These are phyloP conservation scores for Spisula solida DNA, from an alignment of 2,888 invertebrate genomes.

Conservation along the genomic window DNA sequence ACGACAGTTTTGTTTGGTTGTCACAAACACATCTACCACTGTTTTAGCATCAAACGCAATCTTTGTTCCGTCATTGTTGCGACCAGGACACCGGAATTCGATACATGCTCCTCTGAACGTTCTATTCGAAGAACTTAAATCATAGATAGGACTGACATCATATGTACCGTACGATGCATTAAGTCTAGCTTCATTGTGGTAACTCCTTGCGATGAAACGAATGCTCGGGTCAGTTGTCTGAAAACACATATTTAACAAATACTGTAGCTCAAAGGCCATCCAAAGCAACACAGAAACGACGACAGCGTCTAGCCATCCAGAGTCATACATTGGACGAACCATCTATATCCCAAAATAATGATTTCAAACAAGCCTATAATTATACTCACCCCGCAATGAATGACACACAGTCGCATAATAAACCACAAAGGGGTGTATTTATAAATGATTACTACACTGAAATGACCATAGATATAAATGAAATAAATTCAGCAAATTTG, in stretches of 20 bases:
- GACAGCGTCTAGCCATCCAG: too few relatives aligned
- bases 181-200: background rate
- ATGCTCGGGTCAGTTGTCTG: conserved; percentile 35
- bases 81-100: conserved; percentile 51
- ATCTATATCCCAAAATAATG: too few relatives aligned
- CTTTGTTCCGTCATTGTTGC: conserved; percentile 18
- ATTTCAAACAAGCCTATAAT: too few relatives aligned
- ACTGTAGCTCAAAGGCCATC: too few relatives aligned
- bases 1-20: background rate
- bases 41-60: conserved; percentile 19
- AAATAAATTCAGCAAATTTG: too few relatives aligned
- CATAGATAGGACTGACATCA: conserved; percentile 46
- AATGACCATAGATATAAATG: too few relatives aligned
- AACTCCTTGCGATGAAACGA: conserved; percentile 37
- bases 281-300: too few relatives aligned
- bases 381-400: too few relatives aligned
- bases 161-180: conserved; percentile 44
- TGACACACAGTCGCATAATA: too few relatives aligned
- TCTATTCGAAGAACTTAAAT: conserved; percentile 13
- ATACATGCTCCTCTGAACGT: conserved; percentile 48
- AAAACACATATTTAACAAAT: background rate
- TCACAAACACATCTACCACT: conserved; percentile 1
- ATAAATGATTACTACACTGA: too few relatives aligned
- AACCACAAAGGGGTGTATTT: too few relatives aligned
- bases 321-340: too few relatives aligned